A percentile compares a stretch with the other conserved stretches of the same genome.
These are phyloP conservation scores for Actinernus sp. DNA, from an alignment of 92 coral and sea anemone species.

Conservation along the genomic window DNA sequence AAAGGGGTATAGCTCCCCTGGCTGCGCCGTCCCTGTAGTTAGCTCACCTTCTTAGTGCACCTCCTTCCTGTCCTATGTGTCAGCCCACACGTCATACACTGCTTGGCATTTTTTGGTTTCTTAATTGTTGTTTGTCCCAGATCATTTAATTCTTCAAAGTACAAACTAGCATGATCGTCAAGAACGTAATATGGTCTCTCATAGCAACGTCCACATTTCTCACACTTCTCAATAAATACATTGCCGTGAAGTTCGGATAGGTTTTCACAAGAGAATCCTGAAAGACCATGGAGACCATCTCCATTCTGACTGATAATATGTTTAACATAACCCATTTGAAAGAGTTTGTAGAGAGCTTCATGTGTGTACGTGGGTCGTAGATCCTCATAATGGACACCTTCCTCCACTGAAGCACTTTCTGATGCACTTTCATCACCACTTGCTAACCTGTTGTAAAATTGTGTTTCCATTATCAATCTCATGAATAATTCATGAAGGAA, in stretches of 20 bases:
- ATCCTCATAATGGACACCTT: slow-evolving; percentile 47
- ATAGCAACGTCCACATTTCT: slow-evolving; percentile 9
- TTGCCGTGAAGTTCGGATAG: slow-evolving; percentile 55
- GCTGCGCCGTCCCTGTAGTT: too few relatives aligned
- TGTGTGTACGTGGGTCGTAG: slow-evolving; percentile 50
- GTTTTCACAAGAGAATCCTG: slow-evolving; percentile 18
- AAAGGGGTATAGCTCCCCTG: too few relatives aligned
- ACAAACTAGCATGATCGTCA: slow-evolving; percentile 44
- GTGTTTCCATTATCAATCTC: too few relatives aligned
- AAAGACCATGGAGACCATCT: slow-evolving; percentile 47
- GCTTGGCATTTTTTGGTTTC: slow-evolving; percentile 47
- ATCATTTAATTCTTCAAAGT: slow-evolving; percentile 43
- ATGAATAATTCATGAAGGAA: too few relatives aligned
- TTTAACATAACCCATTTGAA: slow-evolving; percentile 25
- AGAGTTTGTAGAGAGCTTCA: slow-evolving; percentile 29
- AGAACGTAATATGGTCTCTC: slow-evolving; percentile 41
- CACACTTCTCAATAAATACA: slow-evolving; percentile 37
- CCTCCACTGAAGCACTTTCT: not conserved
- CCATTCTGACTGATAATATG: slow-evolving; percentile 43
- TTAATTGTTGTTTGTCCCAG: slow-evolving; percentile 21
- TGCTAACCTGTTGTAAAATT: not conserved
- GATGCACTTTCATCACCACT: not conserved
- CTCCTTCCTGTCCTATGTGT: slow-evolving; percentile 48
- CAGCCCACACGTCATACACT: slow-evolving; percentile 35
- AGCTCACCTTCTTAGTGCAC: slow-evolving; percentile 8